Evolutionary conservation across 2,888 invertebrate species (phyloP), one percentile per base, ranked within the genome.

Genomic region (Abrostola tripartita): DNA sequence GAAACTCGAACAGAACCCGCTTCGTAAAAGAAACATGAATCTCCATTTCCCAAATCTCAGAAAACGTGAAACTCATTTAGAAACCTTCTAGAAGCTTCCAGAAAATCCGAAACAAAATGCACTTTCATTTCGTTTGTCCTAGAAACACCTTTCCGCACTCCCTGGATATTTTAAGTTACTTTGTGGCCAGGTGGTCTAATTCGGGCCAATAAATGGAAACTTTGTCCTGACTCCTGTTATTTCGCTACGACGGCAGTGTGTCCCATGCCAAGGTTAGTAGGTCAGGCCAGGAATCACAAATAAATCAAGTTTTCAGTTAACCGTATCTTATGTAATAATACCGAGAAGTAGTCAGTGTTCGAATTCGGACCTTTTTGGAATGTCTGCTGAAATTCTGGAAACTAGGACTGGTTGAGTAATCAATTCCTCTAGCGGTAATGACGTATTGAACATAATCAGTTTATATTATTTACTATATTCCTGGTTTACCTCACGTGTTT

Each of bases 221-320:
- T 66, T 66, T 69, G 69, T 69, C 56, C 55, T 75, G 61, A 65
- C 54, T 64, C 24, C 14, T 49, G 57, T 47, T 14, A 66, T 69
- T 76, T 76, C 67, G 64, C 65, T 61, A 36, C 52, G 65, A 55
- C 41, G 60, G 56, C 74, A 56, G 41, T 14, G 37, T 14, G 51
- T 24, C 37, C 54, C 47, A 66, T 61, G 74, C 74, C 77, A 77
- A 77, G 77, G 77, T 72, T 76, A 59, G n/a, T 49, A 9, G 67
- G 73, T 61, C 67, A 59, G 64, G 50, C 58, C 66, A 57, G 65
- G 50, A 55, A 12, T 54, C 52, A 56, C 40, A 42, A 35, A 67
- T 71, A 65, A 76, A 76, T 74, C 65, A 72, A 66, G 12, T 41
- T 71, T 66, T 56, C 42, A 66, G 64, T 63, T 71, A 50, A 60